Conservation (phyloP, 2,888 invertebrate species). For the Cyaniris semiargus region DNA sequence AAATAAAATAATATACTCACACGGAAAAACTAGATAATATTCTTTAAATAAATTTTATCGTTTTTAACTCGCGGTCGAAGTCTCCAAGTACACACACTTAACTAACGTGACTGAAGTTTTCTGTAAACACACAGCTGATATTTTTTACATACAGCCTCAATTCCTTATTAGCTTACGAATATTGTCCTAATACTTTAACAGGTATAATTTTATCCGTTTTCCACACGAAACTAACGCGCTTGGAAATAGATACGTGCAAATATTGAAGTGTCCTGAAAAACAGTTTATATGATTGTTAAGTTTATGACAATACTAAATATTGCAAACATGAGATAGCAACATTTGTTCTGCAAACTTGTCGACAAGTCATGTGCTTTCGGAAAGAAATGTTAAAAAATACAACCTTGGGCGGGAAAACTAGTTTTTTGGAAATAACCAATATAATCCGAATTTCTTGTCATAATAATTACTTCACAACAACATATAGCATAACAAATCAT, state of each 20-base stretch:
- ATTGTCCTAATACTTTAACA: constrained; percentile 3
- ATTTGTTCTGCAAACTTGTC: not conserved
- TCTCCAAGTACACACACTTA: not conserved
- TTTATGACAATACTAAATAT: constrained; percentile 16
- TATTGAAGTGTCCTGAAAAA: constrained; percentile 25
- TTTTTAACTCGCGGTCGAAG: not conserved
- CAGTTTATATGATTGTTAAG: not conserved
- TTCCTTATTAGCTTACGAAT: constrained; percentile 22
- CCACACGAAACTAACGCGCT: constrained; percentile 1
- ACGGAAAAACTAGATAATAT: not conserved
- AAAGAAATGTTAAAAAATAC: not conserved
- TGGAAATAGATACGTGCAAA: not conserved
- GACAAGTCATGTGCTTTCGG: not conserved
- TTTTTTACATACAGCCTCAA: constrained; percentile 36
- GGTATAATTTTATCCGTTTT: not conserved
- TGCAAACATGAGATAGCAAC: constrained; percentile 1
- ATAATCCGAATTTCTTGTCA: no score
- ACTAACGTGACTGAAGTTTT: constrained; percentile 45
- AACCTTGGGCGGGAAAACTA: not conserved
- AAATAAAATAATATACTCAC: not conserved
- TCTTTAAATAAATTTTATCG: not conserved
- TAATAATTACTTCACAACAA: no score
- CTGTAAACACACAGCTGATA: constrained; percentile 48
- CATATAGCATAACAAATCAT: no score
- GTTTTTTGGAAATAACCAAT: not conserved